Conservation (phyloP, 2,888 invertebrate genomes). For the Cheilosia impressa region DNA sequence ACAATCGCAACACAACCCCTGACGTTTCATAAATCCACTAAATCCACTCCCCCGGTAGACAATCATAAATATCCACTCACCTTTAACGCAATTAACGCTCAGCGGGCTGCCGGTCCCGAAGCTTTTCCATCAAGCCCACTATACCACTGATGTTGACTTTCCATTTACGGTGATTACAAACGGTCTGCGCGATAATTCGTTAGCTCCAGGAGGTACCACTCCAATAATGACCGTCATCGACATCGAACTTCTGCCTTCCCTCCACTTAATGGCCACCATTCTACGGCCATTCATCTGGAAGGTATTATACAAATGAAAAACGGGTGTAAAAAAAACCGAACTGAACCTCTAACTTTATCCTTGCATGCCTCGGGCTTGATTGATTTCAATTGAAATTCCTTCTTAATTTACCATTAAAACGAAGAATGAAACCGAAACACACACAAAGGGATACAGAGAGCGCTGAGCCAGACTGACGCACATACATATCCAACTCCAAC, state of each 20-base stretch:
- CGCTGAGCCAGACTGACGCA: not conserved
- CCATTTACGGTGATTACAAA: constrained; percentile 38
- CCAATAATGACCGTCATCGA: constrained; percentile 35
- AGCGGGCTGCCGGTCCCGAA: constrained; percentile 27
- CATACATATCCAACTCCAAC: not conserved
- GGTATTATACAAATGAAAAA: constrained; percentile 33
- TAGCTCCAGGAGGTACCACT: constrained; percentile 63
- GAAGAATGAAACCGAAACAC: constrained; percentile 28
- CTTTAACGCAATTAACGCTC: constrained; percentile 62
- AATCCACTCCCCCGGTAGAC: constrained; percentile 16
- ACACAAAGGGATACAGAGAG: constrained; percentile 35
- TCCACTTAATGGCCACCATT: constrained; percentile 46
- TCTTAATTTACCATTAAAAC: constrained; percentile 72
- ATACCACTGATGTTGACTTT: constrained; percentile 50
- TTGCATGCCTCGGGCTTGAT: constrained; percentile 72
- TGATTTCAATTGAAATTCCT: constrained; percentile 74
- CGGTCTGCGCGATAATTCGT: constrained; percentile 57
- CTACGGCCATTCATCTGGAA: constrained; percentile 54
- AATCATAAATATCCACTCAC: constrained; percentile 67
- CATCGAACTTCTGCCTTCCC: not conserved
- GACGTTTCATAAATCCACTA: not conserved
- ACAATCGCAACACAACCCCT: too few relatives aligned
- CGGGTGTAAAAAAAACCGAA: constrained; percentile 4
- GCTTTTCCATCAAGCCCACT: constrained; percentile 16
- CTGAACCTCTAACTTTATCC: constrained; percentile 67